A percentile compares a stretch with the other conserved stretches of the same genome.
Evolutionary conservation across 2,797 vertebrate species (phyloP).

Genomic region (Botia almorhae): DNA sequence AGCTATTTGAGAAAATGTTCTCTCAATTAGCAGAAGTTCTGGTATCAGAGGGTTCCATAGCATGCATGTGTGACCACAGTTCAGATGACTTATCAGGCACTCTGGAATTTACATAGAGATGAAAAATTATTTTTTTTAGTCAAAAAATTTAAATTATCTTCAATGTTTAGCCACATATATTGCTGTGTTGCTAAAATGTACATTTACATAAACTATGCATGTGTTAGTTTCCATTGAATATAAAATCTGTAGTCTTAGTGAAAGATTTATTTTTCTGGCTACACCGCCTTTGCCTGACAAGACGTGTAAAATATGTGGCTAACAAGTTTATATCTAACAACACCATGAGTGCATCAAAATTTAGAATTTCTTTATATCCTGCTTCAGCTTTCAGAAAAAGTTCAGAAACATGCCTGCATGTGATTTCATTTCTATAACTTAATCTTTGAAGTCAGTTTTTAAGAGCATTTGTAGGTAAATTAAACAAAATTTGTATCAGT

Average conservation of each 20-base stretch:
- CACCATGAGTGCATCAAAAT: neutral
- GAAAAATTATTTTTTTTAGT: neutral
- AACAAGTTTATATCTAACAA: constrained; percentile 34
- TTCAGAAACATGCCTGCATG: neutral
- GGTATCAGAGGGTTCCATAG: constrained; percentile 66
- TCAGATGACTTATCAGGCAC: constrained; percentile 3
- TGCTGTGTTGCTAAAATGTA: neutral
- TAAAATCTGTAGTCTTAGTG: constrained; percentile 22
- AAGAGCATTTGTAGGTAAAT: neutral
- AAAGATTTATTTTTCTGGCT: constrained; percentile 7
- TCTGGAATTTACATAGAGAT: neutral
- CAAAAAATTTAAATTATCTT: neutral
- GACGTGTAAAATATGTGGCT: constrained; percentile 25
- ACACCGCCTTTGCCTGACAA: neutral
- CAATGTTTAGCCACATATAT: neutral
- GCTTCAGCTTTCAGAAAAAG: neutral
- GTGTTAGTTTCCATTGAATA: neutral
- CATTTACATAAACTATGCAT: neutral
- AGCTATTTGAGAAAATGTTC: constrained; percentile 55
- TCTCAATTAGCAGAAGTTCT: constrained; percentile 48
- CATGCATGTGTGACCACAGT: constrained; percentile 1
- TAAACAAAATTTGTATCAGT: neutral
- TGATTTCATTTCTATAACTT: neutral
- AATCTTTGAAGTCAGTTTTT: neutral
- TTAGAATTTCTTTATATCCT: neutral